Evolutionary conservation across 2,888 invertebrate species (phyloP), one percentile per base, ranked within the genome.

Genomic region (Agrochola litura): DNA sequence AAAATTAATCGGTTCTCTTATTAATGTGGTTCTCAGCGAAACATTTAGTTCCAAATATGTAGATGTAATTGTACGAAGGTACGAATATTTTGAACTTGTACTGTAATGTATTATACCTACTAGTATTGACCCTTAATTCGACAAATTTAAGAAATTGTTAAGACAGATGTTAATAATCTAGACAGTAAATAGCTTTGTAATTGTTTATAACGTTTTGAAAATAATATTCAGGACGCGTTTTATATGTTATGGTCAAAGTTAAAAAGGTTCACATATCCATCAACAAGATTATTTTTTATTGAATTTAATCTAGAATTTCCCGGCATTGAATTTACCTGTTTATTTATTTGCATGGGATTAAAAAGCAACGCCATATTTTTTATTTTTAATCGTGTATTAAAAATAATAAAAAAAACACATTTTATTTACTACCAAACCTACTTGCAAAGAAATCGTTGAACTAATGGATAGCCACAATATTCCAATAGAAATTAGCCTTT

Each of bases 11-110:
- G 22, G 6, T 81, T 60, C 16, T 16, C 16, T 12, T 41, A n/a
- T 2, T 30, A 25, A 37, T 52, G 37, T 46, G 37, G 9, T 67
- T 82, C 58, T 30, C 58, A 70, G 43, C 10, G 25, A 61, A 76
- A 64, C 9, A 60, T 74, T 56, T n/a, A 9, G 8, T 67, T 58
- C 2, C 10, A 49, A 30, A 19, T 14, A 8, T 25, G 1, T 41
- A 52, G 6, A 68, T 6, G 1, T 9, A 49, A 43, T 14, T 52
- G 6, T 16, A 16, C 4, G 9, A 37, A 37, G 2, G 14, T 68
- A 14, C 12, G 60, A 49, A 60, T 8, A 46, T 5, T 61, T 16
- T 60, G 1, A 25, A 73, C 19, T 71, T 14, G 8, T 56, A 8
- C 5, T 49, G 1, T 37, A 43, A 43, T 19, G 22, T 37, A 43